Percentiles rank a stretch among this genome's conserved stretches.
Evolutionary conservation across 2,888 invertebrate species (phyloP).

Genomic region (Anarsia innoxiella): DNA sequence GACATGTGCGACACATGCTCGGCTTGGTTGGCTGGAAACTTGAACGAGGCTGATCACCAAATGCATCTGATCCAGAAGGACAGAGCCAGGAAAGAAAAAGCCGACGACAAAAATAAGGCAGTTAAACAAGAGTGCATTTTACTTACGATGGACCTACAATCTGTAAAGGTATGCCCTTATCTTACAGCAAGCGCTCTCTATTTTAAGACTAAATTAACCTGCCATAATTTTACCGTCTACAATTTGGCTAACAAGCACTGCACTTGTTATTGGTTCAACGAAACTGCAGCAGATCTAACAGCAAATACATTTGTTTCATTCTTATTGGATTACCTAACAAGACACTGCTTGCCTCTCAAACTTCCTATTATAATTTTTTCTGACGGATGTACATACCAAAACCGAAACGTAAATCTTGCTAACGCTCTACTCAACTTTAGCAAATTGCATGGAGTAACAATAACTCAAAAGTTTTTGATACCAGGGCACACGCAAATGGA

Average conservation of each 20-base stretch:
- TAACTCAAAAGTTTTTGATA: conserved; percentile 16
- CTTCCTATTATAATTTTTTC: conserved; percentile 2
- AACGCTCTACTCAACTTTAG: conserved; percentile 5
- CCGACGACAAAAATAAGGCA: conserved; percentile 16
- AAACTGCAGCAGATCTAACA: conserved; percentile 5
- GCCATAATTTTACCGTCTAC: conserved; percentile 7
- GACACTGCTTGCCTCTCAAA: not conserved
- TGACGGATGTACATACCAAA: conserved; percentile 5
- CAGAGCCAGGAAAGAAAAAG: conserved; percentile 23
- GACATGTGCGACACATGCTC: conserved; percentile 24
- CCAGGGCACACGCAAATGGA: conserved; percentile 18
- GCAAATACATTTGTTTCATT: conserved; percentile 6
- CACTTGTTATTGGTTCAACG: conserved; percentile 19
- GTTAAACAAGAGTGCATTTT: conserved; percentile 9
- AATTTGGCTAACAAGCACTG: conserved; percentile 10
- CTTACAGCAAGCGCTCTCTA: conserved; percentile 6
- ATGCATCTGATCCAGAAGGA: conserved; percentile 15
- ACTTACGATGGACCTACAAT: conserved; percentile 15
- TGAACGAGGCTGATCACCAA: conserved; percentile 12
- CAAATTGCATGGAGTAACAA: conserved; percentile 6
- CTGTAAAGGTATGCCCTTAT: conserved; percentile 13
- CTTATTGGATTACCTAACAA: conserved; percentile 1
- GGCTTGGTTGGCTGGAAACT: conserved; percentile 17
- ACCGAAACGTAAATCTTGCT: conserved; percentile 1
- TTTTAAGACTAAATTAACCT: conserved; percentile 8